Base-by-base conservation (phyloP, 2,113 vertebrate species). In the Oreochromis aureus region DNA sequence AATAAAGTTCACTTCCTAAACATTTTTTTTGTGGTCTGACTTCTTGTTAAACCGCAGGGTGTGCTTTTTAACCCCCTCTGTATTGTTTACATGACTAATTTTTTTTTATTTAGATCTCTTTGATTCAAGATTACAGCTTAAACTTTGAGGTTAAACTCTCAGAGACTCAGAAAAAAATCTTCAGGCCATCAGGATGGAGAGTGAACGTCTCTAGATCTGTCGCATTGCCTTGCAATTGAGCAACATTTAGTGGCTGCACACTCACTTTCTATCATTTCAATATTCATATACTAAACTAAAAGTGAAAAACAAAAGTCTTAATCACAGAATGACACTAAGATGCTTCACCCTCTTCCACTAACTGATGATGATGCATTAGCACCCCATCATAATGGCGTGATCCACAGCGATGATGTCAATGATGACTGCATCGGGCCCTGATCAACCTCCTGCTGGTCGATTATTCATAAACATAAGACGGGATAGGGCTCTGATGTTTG, bases 1-100 rank as follows among this genome's bases (percentile, higher is more conserved):
- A 97, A 97, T 97, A 96, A 97, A 97, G 89, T 94, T 95, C 90
- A 94, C 93, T 94, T 94, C 93, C 89, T 94, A 92, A 95, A 93
- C 63, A 84, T 36, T 83, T 51, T 82, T 39, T 85, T 54, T 86
- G 24, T 80, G 51, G 78, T 78, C 27, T 78, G 44, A 51, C 27
- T 24, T n/a, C 16, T 76, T 51, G 30, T 78, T 53, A 78, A 53
- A 53, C 44, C 1, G 30, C 24, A 53, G 46, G 27, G n/a, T 78
- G 24, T 51, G 12, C 36, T 27, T 41, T 54, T 53, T 13, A 39
- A 55, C 15, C 13, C 19, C 32, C 73, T 54, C 8, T 22, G 4
- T 22, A 10, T 27, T 46, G 19, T 84, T 73, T 19, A 78, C 39
- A 58, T 55, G 9, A 46, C 24, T 4, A 22, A n/a, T 5, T 13